Percentiles rank a stretch among this genome's conserved stretches.
These are phyloP conservation scores for Molossus alvarezi DNA, from an alignment of 2,797 vertebrate genomes.

Conservation along the genomic window DNA sequence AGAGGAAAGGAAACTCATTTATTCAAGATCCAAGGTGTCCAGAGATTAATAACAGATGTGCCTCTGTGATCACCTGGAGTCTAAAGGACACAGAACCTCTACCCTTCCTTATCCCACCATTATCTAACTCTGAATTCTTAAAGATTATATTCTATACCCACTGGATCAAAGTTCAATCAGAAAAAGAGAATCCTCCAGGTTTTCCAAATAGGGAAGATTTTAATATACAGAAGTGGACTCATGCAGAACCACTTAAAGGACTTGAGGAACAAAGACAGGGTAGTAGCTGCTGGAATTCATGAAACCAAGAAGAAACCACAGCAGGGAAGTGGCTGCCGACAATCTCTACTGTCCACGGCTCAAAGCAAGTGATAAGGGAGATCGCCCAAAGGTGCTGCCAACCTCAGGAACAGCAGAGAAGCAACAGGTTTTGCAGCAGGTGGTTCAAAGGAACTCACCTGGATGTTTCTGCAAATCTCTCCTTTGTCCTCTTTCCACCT, in stretches of 20 bases:
- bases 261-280: background rate
- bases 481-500: background rate
- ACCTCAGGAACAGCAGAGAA: background rate
- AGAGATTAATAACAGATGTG: background rate
- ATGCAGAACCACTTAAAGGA: background rate
- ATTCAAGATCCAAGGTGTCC: background rate
- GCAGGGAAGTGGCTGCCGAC: background rate
- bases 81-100: background rate
- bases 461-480: background rate
- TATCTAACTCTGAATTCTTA: conserved; percentile 26
- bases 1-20: background rate
- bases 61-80: background rate
- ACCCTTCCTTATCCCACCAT: background rate
- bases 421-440: background rate
- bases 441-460: background rate
- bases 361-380: background rate
- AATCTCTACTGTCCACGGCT: background rate
- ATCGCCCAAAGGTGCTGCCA: background rate
- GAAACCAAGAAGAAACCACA: background rate
- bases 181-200: background rate
- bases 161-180: background rate
- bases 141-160: background rate
- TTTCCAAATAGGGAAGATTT: conserved; percentile 13
- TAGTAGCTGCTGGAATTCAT: background rate
- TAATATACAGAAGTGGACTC: background rate